These are phyloP conservation scores for Reticulitermes lucifugus DNA, from an alignment of 2,888 invertebrate genomes.

Conservation along the genomic window DNA sequence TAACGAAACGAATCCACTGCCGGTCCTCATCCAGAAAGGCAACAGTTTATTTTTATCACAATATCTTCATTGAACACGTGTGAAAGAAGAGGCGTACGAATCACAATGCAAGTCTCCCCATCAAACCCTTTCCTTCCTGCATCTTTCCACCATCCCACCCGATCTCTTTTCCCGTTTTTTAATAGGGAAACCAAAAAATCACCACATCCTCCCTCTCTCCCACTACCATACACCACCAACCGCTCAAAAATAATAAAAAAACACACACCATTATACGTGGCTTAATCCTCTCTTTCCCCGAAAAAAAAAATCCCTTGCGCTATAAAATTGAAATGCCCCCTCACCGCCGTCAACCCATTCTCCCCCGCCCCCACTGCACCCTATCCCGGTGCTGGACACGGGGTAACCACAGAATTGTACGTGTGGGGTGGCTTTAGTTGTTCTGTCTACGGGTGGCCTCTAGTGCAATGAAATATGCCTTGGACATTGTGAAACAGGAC, in stretches of 20 bases:
- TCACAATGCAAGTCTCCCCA: slow-evolving; percentile 17
- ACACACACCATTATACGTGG: slow-evolving; percentile 47
- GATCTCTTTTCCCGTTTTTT: slow-evolving; percentile 26
- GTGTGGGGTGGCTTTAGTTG: slow-evolving; percentile 35
- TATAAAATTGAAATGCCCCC: slow-evolving; percentile 49
- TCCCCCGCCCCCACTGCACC: neutral
- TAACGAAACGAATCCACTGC: slow-evolving; percentile 29
- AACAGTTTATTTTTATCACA: slow-evolving; percentile 24
- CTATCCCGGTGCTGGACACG: slow-evolving; percentile 7
- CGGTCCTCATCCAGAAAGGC: neutral
- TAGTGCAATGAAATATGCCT: slow-evolving; percentile 46
- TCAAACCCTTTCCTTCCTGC: slow-evolving; percentile 32
- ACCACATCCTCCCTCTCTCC: slow-evolving; percentile 28
- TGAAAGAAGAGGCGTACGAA: slow-evolving; percentile 28
- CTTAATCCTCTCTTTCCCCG: slow-evolving; percentile 44
- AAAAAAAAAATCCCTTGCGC: slow-evolving; percentile 45
- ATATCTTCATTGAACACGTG: slow-evolving; percentile 28
- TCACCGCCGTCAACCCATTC: slow-evolving; percentile 25
- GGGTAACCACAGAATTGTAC: slow-evolving; percentile 43
- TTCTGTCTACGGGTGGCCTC: slow-evolving; percentile 31
- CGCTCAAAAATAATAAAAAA: slow-evolving; percentile 43
- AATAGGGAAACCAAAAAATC: slow-evolving; percentile 32
- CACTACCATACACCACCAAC: slow-evolving; percentile 30
- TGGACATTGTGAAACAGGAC: slow-evolving; percentile 41
- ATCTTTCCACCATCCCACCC: slow-evolving; percentile 19